These are phyloP conservation scores for Apis cerana DNA, from an alignment of 1,140 invertebrate genomes.

Conservation along the genomic window DNA sequence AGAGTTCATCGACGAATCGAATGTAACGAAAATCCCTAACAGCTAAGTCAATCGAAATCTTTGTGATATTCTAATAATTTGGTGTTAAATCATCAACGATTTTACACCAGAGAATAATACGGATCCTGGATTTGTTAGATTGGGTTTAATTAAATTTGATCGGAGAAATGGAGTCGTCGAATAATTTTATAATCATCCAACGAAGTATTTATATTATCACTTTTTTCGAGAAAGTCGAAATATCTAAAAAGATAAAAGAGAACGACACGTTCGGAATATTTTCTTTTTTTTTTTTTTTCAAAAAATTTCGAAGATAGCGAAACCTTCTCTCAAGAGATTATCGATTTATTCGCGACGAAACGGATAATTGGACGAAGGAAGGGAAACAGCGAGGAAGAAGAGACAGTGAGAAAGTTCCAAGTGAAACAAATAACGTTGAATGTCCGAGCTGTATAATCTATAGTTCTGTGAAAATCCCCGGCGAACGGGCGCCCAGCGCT, in stretches of 20 bases:
- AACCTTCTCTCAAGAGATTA: background rate
- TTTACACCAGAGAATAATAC: too few species aligned
- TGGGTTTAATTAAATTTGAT: too few species aligned
- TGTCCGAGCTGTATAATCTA: slow-evolving; percentile 18
- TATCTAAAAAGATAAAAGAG: too few species aligned
- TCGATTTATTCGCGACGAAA: background rate
- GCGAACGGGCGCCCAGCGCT: slow-evolving; percentile 12
- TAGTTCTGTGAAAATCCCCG: slow-evolving; percentile 16
- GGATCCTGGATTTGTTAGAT: too few species aligned
- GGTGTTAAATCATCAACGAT: too few species aligned
- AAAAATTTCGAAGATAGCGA: background rate
- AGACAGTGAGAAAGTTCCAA: slow-evolving; percentile 19
- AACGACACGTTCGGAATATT: too few species aligned
- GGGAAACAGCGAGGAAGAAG: background rate
- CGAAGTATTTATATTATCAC: too few species aligned
- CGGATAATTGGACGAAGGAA: background rate
- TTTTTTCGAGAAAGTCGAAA: too few species aligned
- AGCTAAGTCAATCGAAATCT: background rate
- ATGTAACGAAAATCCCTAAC: background rate
- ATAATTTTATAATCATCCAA: too few species aligned
- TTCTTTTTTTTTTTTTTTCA: too few species aligned
- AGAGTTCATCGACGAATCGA: slow-evolving; percentile 14
- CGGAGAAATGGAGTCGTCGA: too few species aligned
- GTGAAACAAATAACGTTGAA: slow-evolving; percentile 16
- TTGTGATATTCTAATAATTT: too few species aligned